A percentile compares a stretch with the other conserved stretches of the same genome.
These are phyloP conservation scores for Apodemus sylvaticus DNA, from an alignment of 2,113 vertebrate species.

Conservation along the genomic window DNA sequence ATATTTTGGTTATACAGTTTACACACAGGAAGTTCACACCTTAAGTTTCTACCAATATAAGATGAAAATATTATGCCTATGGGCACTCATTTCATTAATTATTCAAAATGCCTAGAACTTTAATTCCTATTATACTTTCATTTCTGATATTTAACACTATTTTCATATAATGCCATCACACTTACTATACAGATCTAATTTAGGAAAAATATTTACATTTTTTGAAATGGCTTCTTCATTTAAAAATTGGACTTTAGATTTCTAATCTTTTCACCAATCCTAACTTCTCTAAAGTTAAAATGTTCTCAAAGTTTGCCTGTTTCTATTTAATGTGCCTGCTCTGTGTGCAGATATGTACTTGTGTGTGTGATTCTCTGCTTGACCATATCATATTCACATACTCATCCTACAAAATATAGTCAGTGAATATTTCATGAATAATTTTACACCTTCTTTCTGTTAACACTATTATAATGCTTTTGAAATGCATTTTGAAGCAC, in stretches of 20 bases:
- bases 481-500: neutral
- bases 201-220: neutral
- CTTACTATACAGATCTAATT: neutral
- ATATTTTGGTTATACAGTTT: conserved; percentile 4
- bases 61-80: neutral
- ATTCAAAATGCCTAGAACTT: neutral
- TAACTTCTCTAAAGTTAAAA: neutral
- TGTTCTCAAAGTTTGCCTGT: neutral
- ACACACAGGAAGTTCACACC: neutral
- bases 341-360: neutral
- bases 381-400: neutral
- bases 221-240: neutral
- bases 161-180: neutral
- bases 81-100: neutral
- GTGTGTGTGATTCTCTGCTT: neutral
- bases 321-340: neutral
- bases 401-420: neutral
- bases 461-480: neutral
- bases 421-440: neutral
- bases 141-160: neutral
- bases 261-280: neutral
- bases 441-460: neutral
- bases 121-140: neutral
- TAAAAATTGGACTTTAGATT: neutral
- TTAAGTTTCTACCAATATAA: neutral